Base-by-base conservation (phyloP, 2,797 vertebrate genomes). In the Mormyrops attenuatus region DNA sequence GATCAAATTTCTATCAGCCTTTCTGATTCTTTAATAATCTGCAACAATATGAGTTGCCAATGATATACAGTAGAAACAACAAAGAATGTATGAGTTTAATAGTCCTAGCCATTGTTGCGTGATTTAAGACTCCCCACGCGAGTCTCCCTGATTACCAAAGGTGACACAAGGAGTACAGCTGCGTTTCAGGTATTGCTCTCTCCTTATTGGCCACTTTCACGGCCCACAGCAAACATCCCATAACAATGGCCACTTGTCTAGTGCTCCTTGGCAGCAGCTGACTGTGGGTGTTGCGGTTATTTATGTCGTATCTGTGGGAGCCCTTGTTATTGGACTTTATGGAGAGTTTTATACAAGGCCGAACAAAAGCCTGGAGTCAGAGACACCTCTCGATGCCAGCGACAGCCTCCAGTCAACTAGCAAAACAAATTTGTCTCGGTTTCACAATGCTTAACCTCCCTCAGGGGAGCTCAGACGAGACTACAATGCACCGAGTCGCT, bases 321-420 rank as follows among this genome's bases (percentile, higher is more conserved):
- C 52, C 34, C 53, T 47, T 89, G 69, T 55, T 66, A 17, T 84
- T 47, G 41, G 73, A 60, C 50, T 57, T 88, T 41, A 89, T 60
- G 49, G 69, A 41, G 50, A 50, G 53, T 53, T 88, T 77, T 89
- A 89, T 7, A 57, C 17, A 49, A 55, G 73, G 34, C 57, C 60
- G 47, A 52, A 69, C 41, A 88, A 88, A 55, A 88, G 85, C 91
- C 88, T 87, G 87, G 55, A 91, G 90, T 90, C 88, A 49, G 90
- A 91, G 89, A 88, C 77, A 89, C 90, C n/a, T 88, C 0, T 26
- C 8, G 1, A 52, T 38, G 73, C 73, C 88, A 89, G 73, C 47
- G 22, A 60, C 38, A 8, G 30, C 50, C 69, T 82, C 69, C 73
- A 26, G 88, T 69, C 41, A 50, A 50, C 57, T 44, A 86, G 73